Evolutionary conservation across 2,888 invertebrate genomes (phyloP), one percentile per base, ranked within the genome.

Genomic region (Asteroscopus sphinx): DNA sequence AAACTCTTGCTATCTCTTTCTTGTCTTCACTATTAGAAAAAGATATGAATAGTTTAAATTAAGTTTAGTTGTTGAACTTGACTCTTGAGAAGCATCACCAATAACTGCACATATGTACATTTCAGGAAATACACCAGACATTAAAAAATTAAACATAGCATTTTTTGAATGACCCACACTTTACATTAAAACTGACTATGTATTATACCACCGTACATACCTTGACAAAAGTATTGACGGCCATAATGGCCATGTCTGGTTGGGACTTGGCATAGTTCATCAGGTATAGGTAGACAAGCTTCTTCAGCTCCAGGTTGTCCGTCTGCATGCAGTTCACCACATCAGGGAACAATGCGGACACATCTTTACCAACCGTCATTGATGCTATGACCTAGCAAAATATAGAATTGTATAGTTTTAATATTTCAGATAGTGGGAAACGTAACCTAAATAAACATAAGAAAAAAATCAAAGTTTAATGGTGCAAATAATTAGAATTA

Each of bases 251-350:
- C 98, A 99, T 99, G 88, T 99, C 99, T 0, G 99, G 99, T 91
- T 99, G 99, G 49, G 99, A 99, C 92, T 99, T 99, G 51, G 99
- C 99, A 91, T 99, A 99, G 91, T 99, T 99, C 99, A 99, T 99
- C 79, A 99, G 94, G 88, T 99, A 99, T 47, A 99, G 95, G 89
- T 99, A 99, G 1, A 99, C 99, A 45, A 99, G 95, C 85, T 99
- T 99, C 94, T 99, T 99, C 77, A 99, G 92, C 90, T 99, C 99
- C 85, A 99, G 94, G 92, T 99, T 99, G 88, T 99, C 99, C 0
- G 99, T 99, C 94, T 99, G 99, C 99, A 99, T 99, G 89, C 99
- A 99, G 93, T 99, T 99, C 25, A 99, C 99, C 1, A 99, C 99
- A 88, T 99, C 99, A 0, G 99, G 99, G 87, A 99, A 99, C 12